phyloP scores from a whole-genome alignment of 2,888 invertebrate genomes.

The Atrina japonica region DNA sequence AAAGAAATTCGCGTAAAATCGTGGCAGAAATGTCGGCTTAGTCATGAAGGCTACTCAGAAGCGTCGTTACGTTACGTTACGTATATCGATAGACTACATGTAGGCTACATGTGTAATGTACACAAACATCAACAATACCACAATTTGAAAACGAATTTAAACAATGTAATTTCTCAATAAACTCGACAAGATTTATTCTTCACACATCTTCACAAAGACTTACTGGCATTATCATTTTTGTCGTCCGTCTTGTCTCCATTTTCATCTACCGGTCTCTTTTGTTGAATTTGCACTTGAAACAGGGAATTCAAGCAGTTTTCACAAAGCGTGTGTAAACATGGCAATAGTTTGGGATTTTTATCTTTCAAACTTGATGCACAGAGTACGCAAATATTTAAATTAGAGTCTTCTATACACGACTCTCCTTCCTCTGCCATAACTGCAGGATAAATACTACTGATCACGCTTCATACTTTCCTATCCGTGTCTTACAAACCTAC shows the following conservation, averaged over 20 bases:
- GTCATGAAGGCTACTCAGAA: no score
- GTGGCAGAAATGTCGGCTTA: no score
- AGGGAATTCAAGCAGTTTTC: conserved; percentile 79
- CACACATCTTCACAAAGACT: no score
- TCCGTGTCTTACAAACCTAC: conserved; percentile 19
- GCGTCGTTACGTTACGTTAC: no score
- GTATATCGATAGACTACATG: no score
- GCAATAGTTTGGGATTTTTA: conserved; percentile 88
- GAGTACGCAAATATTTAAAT: conserved; percentile 35
- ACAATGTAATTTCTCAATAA: no score
- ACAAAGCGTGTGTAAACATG: conserved; percentile 93
- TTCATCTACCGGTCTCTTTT: conserved; percentile 37
- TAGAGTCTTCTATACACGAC: not conserved
- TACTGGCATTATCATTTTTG: conserved; percentile 15
- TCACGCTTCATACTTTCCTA: not conserved
- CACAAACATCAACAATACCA: no score
- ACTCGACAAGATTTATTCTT: no score
- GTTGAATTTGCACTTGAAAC: conserved; percentile 37
- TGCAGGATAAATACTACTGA: not conserved
- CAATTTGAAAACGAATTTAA: no score
- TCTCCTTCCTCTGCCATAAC: conserved; percentile 18
- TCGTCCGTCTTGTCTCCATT: conserved; percentile 27
- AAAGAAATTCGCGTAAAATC: no score
- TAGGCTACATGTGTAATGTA: no score
- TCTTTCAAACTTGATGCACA: conserved; percentile 52